Conservation (phyloP, 2,888 invertebrate species). For the Ametastegia equiseti region DNA sequence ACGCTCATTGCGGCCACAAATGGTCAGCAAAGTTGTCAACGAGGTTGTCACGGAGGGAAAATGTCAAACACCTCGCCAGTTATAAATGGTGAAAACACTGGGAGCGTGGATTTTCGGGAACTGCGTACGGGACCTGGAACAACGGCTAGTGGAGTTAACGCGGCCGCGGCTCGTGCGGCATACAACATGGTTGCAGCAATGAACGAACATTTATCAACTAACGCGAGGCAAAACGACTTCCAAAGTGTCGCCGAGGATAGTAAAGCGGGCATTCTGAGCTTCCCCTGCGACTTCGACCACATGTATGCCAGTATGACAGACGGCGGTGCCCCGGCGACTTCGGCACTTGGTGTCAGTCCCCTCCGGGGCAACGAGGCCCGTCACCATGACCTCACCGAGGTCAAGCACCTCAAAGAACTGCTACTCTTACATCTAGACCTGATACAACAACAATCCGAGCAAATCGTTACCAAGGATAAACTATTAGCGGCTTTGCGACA, state of each 20-base stretch:
- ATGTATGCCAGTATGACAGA: conserved; percentile 83
- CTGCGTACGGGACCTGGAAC: conserved; percentile 44
- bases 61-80: conserved; percentile 71
- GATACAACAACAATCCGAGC: conserved; percentile 93
- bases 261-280: conserved; percentile 79
- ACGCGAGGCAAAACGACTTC: conserved; percentile 51
- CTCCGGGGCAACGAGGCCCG: conserved; percentile 71
- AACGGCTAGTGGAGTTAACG: conserved; percentile 64
- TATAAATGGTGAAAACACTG: conserved; percentile 69
- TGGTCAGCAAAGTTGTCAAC: conserved; percentile 63
- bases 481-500: conserved; percentile 83
- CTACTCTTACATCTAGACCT: conserved; percentile 90
- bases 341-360: conserved; percentile 71
- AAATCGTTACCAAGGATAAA: conserved; percentile 88
- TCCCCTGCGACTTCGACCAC: conserved; percentile 83
- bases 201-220: conserved; percentile 72
- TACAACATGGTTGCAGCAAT: conserved; percentile 76
- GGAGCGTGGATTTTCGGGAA: conserved; percentile 52
- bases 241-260: conserved; percentile 56
- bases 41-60: conserved; percentile 67
- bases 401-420: conserved; percentile 87
- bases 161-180: conserved; percentile 57
- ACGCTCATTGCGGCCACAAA: conserved; percentile 69
- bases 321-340: conserved; percentile 69
- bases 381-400: conserved; percentile 77